A percentile compares a stretch with the other conserved stretches of the same genome.
Evolutionary conservation across 2,113 vertebrate genomes (phyloP).

Genomic region (Strix aluco): DNA sequence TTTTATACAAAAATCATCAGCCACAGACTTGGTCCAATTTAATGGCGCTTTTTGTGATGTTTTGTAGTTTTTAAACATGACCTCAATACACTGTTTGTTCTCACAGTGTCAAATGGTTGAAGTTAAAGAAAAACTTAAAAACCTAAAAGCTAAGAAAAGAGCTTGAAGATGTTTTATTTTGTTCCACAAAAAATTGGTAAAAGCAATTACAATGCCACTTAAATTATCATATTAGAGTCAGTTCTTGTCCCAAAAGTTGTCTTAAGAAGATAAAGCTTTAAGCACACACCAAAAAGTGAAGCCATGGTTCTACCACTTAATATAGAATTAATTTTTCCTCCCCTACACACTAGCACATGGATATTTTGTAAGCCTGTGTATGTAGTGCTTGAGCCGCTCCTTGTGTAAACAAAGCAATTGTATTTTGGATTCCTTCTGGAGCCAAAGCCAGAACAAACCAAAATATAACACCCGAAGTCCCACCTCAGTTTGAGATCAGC

Average conservation of each 20-base stretch:
- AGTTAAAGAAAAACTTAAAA: background rate
- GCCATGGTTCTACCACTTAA: background rate
- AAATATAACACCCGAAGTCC: background rate
- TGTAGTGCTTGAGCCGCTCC: background rate
- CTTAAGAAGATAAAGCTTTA: background rate
- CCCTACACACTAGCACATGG: background rate
- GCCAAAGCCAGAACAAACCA: background rate
- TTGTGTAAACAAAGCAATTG: background rate
- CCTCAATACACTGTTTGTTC: background rate
- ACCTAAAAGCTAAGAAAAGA: background rate
- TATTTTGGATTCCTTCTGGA: background rate
- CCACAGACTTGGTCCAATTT: background rate
- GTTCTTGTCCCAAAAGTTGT: background rate
- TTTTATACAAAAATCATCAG: background rate
- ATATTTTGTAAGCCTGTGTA: background rate
- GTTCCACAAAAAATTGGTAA: background rate
- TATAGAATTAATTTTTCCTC: background rate
- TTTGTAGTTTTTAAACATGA: background rate
- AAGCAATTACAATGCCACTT: background rate
- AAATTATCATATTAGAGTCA: background rate
- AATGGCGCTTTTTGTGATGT: background rate
- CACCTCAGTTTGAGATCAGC: background rate
- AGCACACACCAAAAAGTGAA: background rate
- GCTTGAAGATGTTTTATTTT: background rate
- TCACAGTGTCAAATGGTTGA: background rate